Percentiles rank a stretch among this genome's conserved stretches.
Conservation (phyloP, 2,113 vertebrate genomes). For the Chamaea fasciata region DNA sequence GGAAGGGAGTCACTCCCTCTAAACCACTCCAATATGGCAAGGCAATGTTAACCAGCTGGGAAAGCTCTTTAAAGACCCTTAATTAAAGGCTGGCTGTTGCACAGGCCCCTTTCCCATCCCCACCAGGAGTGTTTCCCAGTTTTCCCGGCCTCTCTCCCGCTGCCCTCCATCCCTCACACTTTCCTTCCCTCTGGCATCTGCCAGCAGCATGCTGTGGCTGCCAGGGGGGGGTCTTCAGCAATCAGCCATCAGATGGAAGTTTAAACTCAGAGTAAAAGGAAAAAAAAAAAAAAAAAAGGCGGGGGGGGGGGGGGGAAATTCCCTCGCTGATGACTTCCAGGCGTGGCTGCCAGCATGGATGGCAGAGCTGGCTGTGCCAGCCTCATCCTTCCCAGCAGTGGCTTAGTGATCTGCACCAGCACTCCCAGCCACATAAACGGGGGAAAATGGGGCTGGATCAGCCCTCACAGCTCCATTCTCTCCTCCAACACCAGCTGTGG, state of each 20-base stretch:
- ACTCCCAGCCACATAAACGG: fast-evolving
- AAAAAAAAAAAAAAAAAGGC: no score
- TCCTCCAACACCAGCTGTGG: neutral
- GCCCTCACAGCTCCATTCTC: neutral
- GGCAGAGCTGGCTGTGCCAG: neutral
- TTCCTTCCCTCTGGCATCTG: slow-evolving; percentile 44
- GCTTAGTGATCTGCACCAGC: neutral
- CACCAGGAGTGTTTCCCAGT: neutral
- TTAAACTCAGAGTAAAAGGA: neutral
- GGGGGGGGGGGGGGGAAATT: neutral
- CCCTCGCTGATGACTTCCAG: neutral
- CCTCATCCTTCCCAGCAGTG: neutral
- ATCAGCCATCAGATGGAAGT: neutral
- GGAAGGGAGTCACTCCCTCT: slow-evolving; percentile 45
- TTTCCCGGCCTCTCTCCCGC: neutral
- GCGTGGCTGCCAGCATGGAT: neutral
- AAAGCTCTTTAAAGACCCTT: slow-evolving; percentile 52
- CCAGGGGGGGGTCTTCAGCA: neutral
- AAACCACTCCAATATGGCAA: slow-evolving; percentile 70
- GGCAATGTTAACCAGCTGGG: slow-evolving; percentile 62
- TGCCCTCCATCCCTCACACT: slow-evolving; percentile 20
- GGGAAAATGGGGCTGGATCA: neutral
- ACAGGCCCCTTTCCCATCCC: slow-evolving; percentile 13
- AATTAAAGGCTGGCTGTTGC: slow-evolving; percentile 68
- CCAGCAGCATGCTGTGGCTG: neutral